Evolutionary conservation across 1,140 invertebrate species (phyloP).

Genomic region (Drosophila biarmipes): DNA sequence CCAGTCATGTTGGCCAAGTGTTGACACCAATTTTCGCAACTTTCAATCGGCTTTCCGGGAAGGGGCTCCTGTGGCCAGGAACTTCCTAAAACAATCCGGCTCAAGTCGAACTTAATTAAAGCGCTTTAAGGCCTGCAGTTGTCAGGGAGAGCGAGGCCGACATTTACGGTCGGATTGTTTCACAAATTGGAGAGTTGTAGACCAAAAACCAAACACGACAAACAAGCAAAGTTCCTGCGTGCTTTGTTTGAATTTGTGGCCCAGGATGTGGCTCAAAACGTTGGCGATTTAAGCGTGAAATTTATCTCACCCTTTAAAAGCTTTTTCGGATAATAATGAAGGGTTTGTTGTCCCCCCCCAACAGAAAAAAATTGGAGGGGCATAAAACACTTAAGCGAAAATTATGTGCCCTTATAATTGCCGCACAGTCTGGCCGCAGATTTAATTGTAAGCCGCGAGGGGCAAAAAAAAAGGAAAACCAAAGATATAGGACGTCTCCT

Average conservation of each 20-base stretch:
- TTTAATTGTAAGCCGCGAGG: slow-evolving; percentile 27
- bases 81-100: slow-evolving; percentile 29
- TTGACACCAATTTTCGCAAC: slow-evolving; percentile 48
- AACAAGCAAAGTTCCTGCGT: slow-evolving; percentile 38
- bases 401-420: slow-evolving; percentile 47
- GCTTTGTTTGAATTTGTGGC: slow-evolving; percentile 20
- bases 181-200: slow-evolving; percentile 49
- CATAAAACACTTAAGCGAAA: slow-evolving; percentile 26
- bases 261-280: slow-evolving; percentile 27
- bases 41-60: slow-evolving; percentile 40
- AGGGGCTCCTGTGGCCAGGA: slow-evolving; percentile 10
- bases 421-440: slow-evolving; percentile 19
- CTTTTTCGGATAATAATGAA: slow-evolving; percentile 10
- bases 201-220: slow-evolving; percentile 56
- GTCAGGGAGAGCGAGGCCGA: slow-evolving; percentile 11
- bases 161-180: slow-evolving; percentile 40
- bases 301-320: slow-evolving; percentile 47
- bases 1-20: slow-evolving; percentile 24
- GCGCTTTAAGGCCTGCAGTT: slow-evolving; percentile 40
- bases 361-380: slow-evolving; percentile 7
- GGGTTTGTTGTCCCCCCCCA: too few species aligned
- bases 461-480: background rate
- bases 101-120: slow-evolving; percentile 57
- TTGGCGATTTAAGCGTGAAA: slow-evolving; percentile 20
- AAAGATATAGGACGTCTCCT: background rate